Evolutionary conservation across 2,888 invertebrate genomes (phyloP).

Genomic region (Oegoconia quadripuncta): DNA sequence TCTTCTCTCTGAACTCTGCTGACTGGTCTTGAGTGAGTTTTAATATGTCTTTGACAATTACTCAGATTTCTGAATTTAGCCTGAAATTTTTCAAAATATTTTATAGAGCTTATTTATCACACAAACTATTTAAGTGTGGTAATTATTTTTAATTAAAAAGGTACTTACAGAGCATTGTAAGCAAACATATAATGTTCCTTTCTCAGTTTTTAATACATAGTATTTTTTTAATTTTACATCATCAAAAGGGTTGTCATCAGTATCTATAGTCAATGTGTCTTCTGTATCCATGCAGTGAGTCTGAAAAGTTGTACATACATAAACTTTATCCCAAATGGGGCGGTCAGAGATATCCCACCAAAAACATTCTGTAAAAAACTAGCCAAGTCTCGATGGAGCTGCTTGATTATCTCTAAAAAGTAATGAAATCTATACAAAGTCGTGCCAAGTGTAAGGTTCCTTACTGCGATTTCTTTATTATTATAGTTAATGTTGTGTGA

Average conservation of each 20-base stretch:
- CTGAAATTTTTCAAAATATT: slow-evolving; percentile 37
- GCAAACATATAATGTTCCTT: slow-evolving; percentile 7
- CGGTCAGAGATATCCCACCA: too few species aligned
- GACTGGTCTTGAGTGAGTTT: slow-evolving; percentile 34
- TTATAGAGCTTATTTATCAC: not conserved
- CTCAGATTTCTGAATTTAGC: slow-evolving; percentile 43
- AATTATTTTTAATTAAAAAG: not conserved
- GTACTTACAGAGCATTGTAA: slow-evolving; percentile 52
- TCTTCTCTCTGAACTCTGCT: not conserved
- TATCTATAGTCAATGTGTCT: slow-evolving; percentile 41
- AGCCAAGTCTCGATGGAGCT: too few species aligned
- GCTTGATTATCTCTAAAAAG: too few species aligned
- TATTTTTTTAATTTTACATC: slow-evolving; percentile 1
- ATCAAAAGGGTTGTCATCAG: not conserved
- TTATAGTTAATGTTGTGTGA: too few species aligned
- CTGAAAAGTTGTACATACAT: slow-evolving; percentile 31
- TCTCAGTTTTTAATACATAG: slow-evolving; percentile 1
- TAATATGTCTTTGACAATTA: slow-evolving; percentile 50
- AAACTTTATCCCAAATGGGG: too few species aligned
- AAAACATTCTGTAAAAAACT: too few species aligned
- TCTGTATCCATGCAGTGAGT: slow-evolving; percentile 41
- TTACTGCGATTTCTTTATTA: too few species aligned
- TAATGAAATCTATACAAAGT: too few species aligned
- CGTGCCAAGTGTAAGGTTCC: too few species aligned
- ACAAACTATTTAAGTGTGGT: not conserved